Base-by-base conservation (phyloP, 2,888 invertebrate genomes). In the Melanostoma mellinum region DNA sequence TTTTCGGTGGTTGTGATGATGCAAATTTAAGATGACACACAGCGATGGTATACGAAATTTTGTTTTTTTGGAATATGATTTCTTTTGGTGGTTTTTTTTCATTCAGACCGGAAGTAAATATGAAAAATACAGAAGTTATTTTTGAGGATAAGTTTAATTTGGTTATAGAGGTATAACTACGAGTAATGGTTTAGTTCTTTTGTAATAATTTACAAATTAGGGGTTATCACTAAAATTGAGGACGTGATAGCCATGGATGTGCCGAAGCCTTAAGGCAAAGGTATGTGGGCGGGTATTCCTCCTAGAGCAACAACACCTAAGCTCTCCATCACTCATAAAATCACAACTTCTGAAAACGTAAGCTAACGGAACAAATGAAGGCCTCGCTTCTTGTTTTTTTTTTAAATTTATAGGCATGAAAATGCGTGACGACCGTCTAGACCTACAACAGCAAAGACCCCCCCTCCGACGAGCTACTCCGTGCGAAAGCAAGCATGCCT, bases 401-500 rank as follows among this genome's bases (percentile, higher is more conserved):
- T 20, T 20, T 9, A 42, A 42, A 9, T 42, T 3, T 5, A 42
- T 42, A 42, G 42, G 42, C 42, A 42, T 42, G 42, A 42, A 42
- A 42, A 42, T 42, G 42, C 42, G 42, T 42, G 6, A 42, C 42
- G 42, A 42, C 42, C 4, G 42, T 42, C 42, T 42, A 42, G 44
- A 9, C 20, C n/a, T 44, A n/a, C n/a, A 48, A 48, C 48, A 48
- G 48, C 48, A 48, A 48, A 30, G 3, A 48, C 35, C 35, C 53
- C 53, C 53, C 53, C 3, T 53, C 35, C 53, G 35, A 53, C 53
- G 53, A 53, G 53, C 35, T 53, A 35, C n/a, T 10, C 8, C 3
- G 35, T 35, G 53, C 53, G 6, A n/a, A 53, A 8, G 53, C 53
- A 53, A 53, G 35, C 53, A 53, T 35, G 35, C 53, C 53, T 35